Conservation (phyloP, 2,797 vertebrate genomes). For the Alfaro cultratus region DNA sequence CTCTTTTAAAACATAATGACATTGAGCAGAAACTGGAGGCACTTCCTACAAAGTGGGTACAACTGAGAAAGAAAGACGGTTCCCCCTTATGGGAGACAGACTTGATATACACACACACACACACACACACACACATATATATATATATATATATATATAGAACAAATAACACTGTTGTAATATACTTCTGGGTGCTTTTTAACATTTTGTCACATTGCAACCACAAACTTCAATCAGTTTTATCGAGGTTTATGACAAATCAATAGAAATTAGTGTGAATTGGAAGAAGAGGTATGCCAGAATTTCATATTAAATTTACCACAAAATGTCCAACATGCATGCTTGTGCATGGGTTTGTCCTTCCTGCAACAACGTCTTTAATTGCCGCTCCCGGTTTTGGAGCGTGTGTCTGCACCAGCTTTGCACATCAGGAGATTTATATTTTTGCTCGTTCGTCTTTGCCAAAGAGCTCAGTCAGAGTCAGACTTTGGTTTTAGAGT, state of each 20-base stretch:
- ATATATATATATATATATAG: too few species aligned
- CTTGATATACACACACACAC: background rate
- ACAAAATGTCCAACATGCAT: background rate
- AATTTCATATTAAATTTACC: too few species aligned
- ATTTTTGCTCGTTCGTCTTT: too few species aligned
- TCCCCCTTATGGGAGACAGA: background rate
- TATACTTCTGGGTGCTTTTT: too few species aligned
- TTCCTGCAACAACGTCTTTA: background rate
- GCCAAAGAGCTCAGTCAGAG: too few species aligned
- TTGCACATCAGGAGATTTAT: too few species aligned
- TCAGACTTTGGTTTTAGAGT: too few species aligned
- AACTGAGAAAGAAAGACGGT: background rate
- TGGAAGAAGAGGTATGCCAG: background rate
- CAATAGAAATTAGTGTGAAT: background rate
- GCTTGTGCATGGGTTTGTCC: background rate
- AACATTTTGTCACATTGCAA: background rate
- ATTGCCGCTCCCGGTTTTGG: too few species aligned
- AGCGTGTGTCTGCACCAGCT: too few species aligned
- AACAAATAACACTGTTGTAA: too few species aligned
- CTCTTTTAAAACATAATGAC: conserved; percentile 58
- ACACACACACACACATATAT: too few species aligned
- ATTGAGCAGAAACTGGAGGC: conserved; percentile 19
- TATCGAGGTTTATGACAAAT: background rate
- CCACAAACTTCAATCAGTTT: background rate
- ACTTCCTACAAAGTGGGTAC: conserved; percentile 28